Conservation (phyloP, 2,888 invertebrate genomes). For the Automeris io region DNA sequence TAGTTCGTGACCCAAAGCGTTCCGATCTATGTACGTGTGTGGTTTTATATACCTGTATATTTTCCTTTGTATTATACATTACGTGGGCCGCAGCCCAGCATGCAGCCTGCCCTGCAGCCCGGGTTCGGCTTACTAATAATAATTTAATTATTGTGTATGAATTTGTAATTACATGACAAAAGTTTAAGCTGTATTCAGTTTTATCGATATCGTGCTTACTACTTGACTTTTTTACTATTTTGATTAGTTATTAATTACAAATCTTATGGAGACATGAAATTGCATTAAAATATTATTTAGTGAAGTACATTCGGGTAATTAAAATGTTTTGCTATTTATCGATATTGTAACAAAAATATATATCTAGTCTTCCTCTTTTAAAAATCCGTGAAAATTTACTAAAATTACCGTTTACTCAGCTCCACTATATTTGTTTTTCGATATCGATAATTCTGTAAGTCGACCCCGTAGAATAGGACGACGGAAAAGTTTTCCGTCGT, state of each 20-base stretch:
- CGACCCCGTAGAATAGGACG: background rate
- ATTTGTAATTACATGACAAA: background rate
- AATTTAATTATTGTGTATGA: background rate
- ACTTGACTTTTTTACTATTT: too few relatives aligned
- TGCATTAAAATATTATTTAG: too few relatives aligned
- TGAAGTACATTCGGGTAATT: too few relatives aligned
- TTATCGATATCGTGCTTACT: background rate
- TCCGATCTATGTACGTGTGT: slow-evolving; percentile 19
- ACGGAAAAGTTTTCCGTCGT: background rate
- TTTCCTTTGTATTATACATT: slow-evolving; percentile 19
- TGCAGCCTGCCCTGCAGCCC: background rate
- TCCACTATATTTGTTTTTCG: background rate
- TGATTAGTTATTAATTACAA: too few relatives aligned
- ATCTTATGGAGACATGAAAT: too few relatives aligned
- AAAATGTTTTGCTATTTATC: too few relatives aligned
- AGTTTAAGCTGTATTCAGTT: background rate
- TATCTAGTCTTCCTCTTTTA: too few relatives aligned
- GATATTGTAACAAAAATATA: too few relatives aligned
- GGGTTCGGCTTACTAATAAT: background rate
- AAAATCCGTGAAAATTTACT: too few relatives aligned
- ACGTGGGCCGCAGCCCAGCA: background rate
- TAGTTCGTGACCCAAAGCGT: background rate
- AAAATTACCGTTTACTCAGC: too few relatives aligned
- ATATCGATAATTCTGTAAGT: background rate
- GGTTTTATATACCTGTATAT: slow-evolving; percentile 26